Evolutionary conservation across 2,113 vertebrate genomes (phyloP), one percentile per base, ranked within the genome.

Genomic region (Rhea americana): DNA sequence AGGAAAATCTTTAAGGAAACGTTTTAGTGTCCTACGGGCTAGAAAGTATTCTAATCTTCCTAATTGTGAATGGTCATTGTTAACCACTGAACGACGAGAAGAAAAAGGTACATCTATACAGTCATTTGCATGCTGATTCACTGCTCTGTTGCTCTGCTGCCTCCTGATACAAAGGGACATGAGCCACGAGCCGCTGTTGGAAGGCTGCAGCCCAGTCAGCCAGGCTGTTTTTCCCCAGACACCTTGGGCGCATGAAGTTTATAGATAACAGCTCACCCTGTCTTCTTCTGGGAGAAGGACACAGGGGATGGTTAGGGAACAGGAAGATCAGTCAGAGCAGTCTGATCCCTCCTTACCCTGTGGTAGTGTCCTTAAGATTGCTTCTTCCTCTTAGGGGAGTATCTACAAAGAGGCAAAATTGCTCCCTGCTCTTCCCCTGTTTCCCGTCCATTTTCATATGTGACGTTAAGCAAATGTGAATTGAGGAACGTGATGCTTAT

Each of bases 191-290:
- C 3, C 10, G 6, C 26, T 0, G 0, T 24, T 39, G 24, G 35
- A 68, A 82, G 43, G 13, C 47, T 30, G 5, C 6, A 51, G 15
- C 18, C 32, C 75, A 11, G 5, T 47, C 45, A 75, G 6, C 8
- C 17, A 67, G 50, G 6, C 37, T 63, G 7, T 63, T 58, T 78
- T 22, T 93, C 9, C 12, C 15, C 10, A 43, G 6, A 28, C 0
- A 2, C 2, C 5, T 30, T 74, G n/a, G 61, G 28, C 11, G 39
- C 37, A 25, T 10, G 8, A 11, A 63, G 4, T 11, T 15, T 70
- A 2, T 1, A 76, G 56, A 15, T 28, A 22, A 66, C 18, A 41
- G 24, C 8, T 82, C 1, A 0, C 14, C 84, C 6, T 28, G 5
- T 53, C 0, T 65, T 58, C 62, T 91, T 56, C 53, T 53, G 37